Percentiles rank a stretch among this genome's conserved stretches.
Evolutionary conservation across 2,113 vertebrate species (phyloP).

Genomic region (Phaethon lepturus): DNA sequence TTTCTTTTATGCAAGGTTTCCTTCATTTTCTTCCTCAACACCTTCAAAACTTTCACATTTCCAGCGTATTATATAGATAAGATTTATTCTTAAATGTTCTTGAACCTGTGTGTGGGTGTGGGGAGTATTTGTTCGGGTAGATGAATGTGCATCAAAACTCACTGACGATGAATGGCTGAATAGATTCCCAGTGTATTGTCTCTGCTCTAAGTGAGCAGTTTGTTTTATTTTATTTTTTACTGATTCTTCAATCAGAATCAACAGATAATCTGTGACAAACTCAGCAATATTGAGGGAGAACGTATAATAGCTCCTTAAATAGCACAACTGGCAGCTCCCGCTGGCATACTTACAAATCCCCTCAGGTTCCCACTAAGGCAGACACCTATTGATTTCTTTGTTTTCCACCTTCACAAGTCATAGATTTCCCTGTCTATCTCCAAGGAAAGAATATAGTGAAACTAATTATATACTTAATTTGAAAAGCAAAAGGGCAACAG

Average conservation of each 20-base stretch:
- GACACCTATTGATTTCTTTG: conserved; percentile 74
- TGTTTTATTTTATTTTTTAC: not conserved
- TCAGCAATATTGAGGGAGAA: not conserved
- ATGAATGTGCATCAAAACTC: not conserved
- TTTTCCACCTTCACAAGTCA: conserved; percentile 70
- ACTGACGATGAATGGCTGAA: not conserved
- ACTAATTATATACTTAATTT: conserved; percentile 75
- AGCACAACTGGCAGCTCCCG: conserved; percentile 6
- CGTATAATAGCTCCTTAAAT: not conserved
- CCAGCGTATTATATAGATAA: not conserved
- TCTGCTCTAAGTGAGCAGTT: not conserved
- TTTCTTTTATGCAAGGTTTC: not conserved
- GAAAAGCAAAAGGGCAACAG: conserved; percentile 63
- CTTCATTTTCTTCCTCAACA: not conserved
- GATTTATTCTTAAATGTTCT: not conserved
- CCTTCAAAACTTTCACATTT: not conserved
- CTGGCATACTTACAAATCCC: conserved; percentile 43
- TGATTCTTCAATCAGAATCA: not conserved
- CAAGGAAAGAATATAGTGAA: conserved; percentile 31
- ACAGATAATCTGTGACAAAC: not conserved
- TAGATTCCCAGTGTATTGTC: not conserved
- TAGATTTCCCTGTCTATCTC: conserved; percentile 64
- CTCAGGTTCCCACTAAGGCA: conserved; percentile 37
- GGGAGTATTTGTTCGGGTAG: not conserved
- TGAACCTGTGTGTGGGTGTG: not conserved